Conservation (phyloP, 2,888 invertebrate genomes). For the Clunio marinus region DNA sequence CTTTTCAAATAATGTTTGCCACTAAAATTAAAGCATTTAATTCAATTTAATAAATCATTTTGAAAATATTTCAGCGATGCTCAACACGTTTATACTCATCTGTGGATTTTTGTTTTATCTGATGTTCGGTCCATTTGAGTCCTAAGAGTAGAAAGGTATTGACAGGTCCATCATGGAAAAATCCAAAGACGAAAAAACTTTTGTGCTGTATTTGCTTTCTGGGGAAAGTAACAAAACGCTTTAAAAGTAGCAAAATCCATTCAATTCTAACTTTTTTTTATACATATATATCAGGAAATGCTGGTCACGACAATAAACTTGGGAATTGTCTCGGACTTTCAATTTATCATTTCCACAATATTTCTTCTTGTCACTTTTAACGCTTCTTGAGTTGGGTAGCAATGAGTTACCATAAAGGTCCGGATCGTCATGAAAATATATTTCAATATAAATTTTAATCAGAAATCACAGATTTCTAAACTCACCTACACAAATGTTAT, state of each 20-base stretch:
- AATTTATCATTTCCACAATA: background rate
- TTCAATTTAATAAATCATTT: too few species aligned
- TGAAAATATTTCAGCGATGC: too few species aligned
- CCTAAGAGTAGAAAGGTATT: too few species aligned
- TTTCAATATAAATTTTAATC: background rate
- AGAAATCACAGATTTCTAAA: background rate
- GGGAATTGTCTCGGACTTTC: constrained; percentile 3
- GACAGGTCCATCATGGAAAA: too few species aligned
- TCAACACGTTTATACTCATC: too few species aligned
- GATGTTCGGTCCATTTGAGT: too few species aligned
- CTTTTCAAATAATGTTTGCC: too few species aligned
- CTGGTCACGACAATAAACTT: background rate
- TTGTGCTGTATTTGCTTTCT: too few species aligned
- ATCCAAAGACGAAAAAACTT: too few species aligned
- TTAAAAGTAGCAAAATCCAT: background rate
- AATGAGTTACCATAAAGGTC: background rate
- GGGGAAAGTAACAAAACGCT: too few species aligned
- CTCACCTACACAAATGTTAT: background rate
- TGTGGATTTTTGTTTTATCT: too few species aligned
- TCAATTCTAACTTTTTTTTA: background rate
- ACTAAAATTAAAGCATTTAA: too few species aligned
- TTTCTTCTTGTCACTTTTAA: constrained; percentile 3
- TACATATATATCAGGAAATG: background rate
- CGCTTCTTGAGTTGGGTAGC: background rate
- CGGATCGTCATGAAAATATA: background rate